Conservation (phyloP, 2,888 invertebrate species). For the Strigamia crassipes region DNA sequence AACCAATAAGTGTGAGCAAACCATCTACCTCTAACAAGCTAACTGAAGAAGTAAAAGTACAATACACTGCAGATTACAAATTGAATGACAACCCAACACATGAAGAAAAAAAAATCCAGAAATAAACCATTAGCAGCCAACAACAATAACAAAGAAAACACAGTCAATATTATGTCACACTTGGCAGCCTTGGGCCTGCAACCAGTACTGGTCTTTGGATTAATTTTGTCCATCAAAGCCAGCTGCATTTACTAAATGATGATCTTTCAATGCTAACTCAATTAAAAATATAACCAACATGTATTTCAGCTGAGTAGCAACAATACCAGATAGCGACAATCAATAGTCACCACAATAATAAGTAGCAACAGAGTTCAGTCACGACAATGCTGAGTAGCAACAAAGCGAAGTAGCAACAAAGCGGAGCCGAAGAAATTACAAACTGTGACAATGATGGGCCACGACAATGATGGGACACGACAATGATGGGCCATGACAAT, state of each 20-base stretch:
- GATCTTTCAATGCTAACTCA: background rate
- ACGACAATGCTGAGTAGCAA: too few species aligned
- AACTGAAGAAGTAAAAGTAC: background rate
- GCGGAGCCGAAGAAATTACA: too few species aligned
- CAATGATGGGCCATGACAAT: too few species aligned
- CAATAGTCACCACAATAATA: too few species aligned
- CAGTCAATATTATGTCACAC: conserved; percentile 12
- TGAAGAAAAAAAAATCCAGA: background rate
- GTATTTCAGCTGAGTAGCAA: too few species aligned
- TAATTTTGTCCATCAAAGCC: background rate
- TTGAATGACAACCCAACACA: background rate
- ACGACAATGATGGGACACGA: too few species aligned
- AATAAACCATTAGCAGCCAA: conserved; percentile 1
- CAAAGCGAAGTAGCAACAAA: too few species aligned
- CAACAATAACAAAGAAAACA: background rate
- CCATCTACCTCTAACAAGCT: background rate
- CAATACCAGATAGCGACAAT: too few species aligned
- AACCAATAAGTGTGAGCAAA: background rate
- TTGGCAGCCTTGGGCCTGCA: background rate
- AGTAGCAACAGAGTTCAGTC: too few species aligned
- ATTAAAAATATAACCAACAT: too few species aligned
- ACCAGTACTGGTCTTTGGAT: background rate
- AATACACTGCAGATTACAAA: conserved; percentile 16
- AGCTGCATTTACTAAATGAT: background rate
- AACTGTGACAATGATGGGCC: too few species aligned